Evolutionary conservation across 2,888 invertebrate species (phyloP), one percentile per base, ranked within the genome.

Genomic region (Blera fallax): DNA sequence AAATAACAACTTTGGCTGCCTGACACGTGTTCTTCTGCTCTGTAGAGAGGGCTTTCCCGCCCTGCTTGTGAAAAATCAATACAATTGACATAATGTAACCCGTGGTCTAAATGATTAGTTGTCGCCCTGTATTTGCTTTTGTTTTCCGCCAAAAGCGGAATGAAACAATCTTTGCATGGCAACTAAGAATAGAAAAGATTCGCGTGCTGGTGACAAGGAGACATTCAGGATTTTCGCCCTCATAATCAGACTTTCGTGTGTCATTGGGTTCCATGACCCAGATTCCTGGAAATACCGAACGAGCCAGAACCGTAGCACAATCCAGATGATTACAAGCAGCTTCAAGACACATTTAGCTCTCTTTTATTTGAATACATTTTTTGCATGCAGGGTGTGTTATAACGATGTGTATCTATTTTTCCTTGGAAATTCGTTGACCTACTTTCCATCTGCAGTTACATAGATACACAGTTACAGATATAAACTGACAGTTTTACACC

Each of bases 361-460:
- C 58, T 48, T 32, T 65, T 48, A 2, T 24, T 24, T 37, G 56
- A 34, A 34, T 34, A 34, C 10, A n/a, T 34, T 32, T 32, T 7
- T 34, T 32, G 34, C 56, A 64, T 24, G n/a, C 24, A 3, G 7
- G 7, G 16, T 10, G 48, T 29, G 14, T 37, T 5, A 21, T 48
- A 62, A 27, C 18, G 62, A 18, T 64, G 65, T 67, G 52, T 52
- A 69, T 69, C 54, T 69, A 43, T 52, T 40, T 56, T 58, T 58
- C 45, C 16, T 72, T 58, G 27, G 14, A 50, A 60, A 50, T 60
- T 16, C 29, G 11, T 32, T 64, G 64, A 74, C 64, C 64, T 62
- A 62, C 60, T 52, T 73, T 62, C 18, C 10, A 10, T 11, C 45
- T 43, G n/a, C 2, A 24, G 24, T 7, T n/a, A n/a, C n/a, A 11